These are phyloP conservation scores for Leptobrachium leishanense DNA, from an alignment of 2,113 vertebrate genomes.

Conservation along the genomic window DNA sequence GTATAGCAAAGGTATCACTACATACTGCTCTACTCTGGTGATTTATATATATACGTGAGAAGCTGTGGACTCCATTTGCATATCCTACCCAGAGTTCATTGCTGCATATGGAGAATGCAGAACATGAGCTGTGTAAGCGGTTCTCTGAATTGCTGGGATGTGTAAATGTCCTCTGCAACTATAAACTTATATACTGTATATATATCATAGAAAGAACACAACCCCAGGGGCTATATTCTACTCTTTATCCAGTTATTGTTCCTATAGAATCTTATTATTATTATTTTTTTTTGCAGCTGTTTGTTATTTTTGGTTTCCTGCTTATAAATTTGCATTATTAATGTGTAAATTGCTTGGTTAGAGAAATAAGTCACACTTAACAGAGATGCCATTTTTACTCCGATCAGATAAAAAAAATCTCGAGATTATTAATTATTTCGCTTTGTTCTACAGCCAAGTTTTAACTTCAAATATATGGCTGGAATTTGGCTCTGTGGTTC, in stretches of 20 bases:
- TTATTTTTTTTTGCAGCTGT: slow-evolving; percentile 14
- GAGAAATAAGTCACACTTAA: background rate
- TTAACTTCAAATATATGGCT: slow-evolving; percentile 6
- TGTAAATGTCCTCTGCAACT: too few species aligned
- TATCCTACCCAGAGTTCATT: too few species aligned
- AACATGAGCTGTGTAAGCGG: too few species aligned
- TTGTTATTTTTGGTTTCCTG: slow-evolving; percentile 1
- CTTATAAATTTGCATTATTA: background rate
- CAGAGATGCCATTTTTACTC: background rate
- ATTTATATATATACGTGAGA: too few species aligned
- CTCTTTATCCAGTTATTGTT: slow-evolving; percentile 18
- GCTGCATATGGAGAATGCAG: too few species aligned
- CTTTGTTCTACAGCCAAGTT: slow-evolving; percentile 19
- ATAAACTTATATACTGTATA: too few species aligned
- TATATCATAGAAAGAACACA: too few species aligned
- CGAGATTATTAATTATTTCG: slow-evolving; percentile 3
- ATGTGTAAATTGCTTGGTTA: too few species aligned
- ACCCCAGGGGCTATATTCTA: slow-evolving; percentile 11
- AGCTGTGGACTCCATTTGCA: too few species aligned
- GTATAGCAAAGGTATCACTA: too few species aligned
- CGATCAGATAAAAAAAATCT: background rate
- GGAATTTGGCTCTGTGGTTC: background rate
- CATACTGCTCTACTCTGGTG: too few species aligned
- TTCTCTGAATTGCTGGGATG: too few species aligned
- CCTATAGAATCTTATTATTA: slow-evolving; percentile 14